Evolutionary conservation across 1,140 invertebrate species (phyloP).

Genomic region (Spodoptera frugiperda): DNA sequence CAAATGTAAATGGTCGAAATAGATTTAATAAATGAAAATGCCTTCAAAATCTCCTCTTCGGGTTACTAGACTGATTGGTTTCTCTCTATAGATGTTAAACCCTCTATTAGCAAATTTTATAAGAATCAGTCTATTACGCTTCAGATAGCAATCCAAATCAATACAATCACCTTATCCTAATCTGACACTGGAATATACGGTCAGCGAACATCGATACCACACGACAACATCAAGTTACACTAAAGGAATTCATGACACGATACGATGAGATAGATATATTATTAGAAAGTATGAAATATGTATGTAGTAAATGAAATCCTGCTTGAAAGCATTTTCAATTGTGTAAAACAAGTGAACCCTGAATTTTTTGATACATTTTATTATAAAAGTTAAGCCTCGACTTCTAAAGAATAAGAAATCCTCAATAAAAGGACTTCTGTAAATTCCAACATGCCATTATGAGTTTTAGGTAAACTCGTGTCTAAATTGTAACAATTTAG

Average conservation of each 20-base stretch:
- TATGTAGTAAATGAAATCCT: neutral
- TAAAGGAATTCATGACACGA: slow-evolving; percentile 1
- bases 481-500: slow-evolving; percentile 5
- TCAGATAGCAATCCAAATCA: neutral
- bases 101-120: neutral
- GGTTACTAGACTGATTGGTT: neutral
- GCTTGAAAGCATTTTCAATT: slow-evolving; percentile 33
- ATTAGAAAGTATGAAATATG: neutral
- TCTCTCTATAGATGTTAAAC: neutral
- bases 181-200: slow-evolving; percentile 28
- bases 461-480: neutral
- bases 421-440: slow-evolving; percentile 25
- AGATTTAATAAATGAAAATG: neutral
- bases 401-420: slow-evolving; percentile 12
- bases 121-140: neutral
- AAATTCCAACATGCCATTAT: slow-evolving; percentile 6
- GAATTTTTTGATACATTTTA: slow-evolving; percentile 16
- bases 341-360: slow-evolving; percentile 33
- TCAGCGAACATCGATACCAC: slow-evolving; percentile 21
- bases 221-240: slow-evolving; percentile 9
- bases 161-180: slow-evolving; percentile 22
- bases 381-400: slow-evolving; percentile 5
- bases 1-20: slow-evolving; percentile 9
- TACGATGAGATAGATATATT: neutral
- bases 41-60: neutral